Conservation (phyloP, 2,888 invertebrate species). For the Acholoe squamosa region DNA sequence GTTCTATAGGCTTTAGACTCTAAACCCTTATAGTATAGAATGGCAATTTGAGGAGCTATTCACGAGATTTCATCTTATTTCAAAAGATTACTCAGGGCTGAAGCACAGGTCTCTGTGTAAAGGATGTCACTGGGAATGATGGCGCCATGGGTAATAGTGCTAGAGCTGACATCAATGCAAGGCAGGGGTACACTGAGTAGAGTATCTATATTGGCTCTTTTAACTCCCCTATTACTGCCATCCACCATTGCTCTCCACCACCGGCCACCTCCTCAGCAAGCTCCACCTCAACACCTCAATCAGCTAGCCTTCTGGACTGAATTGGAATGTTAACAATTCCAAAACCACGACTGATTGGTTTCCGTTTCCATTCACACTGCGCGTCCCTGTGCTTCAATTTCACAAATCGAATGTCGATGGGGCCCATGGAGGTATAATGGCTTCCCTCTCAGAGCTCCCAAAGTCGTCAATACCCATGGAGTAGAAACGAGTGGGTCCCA, state of each 20-base stretch:
- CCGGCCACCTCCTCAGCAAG: not conserved
- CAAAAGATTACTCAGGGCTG: no score
- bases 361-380: conserved; percentile 17
- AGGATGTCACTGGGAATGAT: no score
- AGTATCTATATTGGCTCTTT: no score
- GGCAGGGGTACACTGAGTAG: no score
- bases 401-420: conserved; percentile 28
- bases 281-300: not conserved
- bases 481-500: not conserved
- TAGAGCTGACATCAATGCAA: no score
- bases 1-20: no score
- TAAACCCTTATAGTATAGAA: no score
- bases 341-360: conserved; percentile 34
- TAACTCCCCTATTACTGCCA: not conserved
- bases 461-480: not conserved
- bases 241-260: not conserved
- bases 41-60: no score
- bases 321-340: conserved; percentile 29
- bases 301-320: not conserved
- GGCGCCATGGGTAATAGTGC: no score
- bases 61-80: no score
- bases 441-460: not conserved
- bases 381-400: conserved; percentile 33
- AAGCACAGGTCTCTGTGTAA: no score
- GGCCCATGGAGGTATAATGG: not conserved